A percentile compares a stretch with the other conserved stretches of the same genome.
Evolutionary conservation across 2,113 vertebrate species (phyloP).

Genomic region (Osmerus eperlanus): DNA sequence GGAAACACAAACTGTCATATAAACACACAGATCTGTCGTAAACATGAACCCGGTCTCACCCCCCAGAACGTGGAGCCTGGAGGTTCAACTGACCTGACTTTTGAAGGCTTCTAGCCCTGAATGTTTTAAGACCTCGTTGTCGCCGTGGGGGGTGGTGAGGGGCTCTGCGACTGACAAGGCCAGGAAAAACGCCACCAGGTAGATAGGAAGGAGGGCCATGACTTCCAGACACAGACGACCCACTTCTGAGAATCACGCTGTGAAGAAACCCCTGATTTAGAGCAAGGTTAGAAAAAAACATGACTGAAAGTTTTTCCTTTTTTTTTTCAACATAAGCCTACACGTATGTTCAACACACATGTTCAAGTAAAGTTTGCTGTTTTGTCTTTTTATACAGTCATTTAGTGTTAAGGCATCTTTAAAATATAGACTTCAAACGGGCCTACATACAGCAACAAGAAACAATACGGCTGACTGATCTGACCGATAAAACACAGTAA

Average conservation of each 20-base stretch:
- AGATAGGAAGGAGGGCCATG: constrained; percentile 44
- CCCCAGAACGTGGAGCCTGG: too few relatives aligned
- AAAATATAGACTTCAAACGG: background rate
- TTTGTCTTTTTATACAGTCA: too few relatives aligned
- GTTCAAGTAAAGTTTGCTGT: too few relatives aligned
- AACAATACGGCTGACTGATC: background rate
- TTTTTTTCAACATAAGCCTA: too few relatives aligned
- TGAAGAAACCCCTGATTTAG: too few relatives aligned
- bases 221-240: constrained; percentile 36
- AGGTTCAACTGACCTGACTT: constrained; percentile 41
- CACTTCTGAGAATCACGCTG: background rate
- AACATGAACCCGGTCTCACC: too few relatives aligned
- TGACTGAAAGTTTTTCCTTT: too few relatives aligned
- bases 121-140: constrained; percentile 54
- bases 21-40: too few relatives aligned
- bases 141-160: constrained; percentile 38
- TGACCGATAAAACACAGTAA: background rate
- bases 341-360: too few relatives aligned
- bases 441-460: background rate
- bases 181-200: constrained; percentile 53
- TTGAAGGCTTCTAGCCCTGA: constrained; percentile 21
- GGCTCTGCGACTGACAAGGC: constrained; percentile 27
- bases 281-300: too few relatives aligned
- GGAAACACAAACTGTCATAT: too few relatives aligned
- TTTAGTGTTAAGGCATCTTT: too few relatives aligned